Percentiles rank a stretch among this genome's conserved stretches.
These are phyloP conservation scores for Enteromius paludinosus DNA, from an alignment of 2,797 vertebrate genomes.

Conservation along the genomic window DNA sequence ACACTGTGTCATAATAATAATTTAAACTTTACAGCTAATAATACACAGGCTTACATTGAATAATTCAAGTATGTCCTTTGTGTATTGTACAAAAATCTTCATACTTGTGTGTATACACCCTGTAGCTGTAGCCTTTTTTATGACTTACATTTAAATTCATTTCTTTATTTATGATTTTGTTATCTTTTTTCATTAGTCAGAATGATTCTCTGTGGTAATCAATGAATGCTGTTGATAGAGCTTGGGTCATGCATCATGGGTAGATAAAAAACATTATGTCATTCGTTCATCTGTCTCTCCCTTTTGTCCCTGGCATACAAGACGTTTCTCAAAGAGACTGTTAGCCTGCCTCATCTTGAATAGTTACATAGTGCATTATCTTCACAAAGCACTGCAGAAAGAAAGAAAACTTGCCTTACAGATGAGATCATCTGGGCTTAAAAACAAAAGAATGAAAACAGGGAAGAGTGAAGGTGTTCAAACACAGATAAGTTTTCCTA, in stretches of 20 bases:
- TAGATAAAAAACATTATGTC: neutral
- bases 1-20: neutral
- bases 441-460: slow-evolving; percentile 76
- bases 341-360: neutral
- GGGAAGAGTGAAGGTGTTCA: slow-evolving; percentile 52
- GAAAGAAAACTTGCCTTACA: slow-evolving; percentile 65
- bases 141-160: neutral
- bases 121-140: neutral
- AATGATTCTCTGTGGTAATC: neutral
- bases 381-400: neutral
- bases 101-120: neutral
- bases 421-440: slow-evolving; percentile 74
- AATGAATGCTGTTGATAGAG: neutral
- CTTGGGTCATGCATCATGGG: neutral
- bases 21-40: neutral
- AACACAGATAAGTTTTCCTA: slow-evolving; percentile 54
- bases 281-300: neutral
- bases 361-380: neutral
- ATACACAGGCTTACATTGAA: neutral
- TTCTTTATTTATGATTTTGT: neutral
- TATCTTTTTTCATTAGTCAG: neutral
- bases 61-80: neutral
- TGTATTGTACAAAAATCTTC: no score
- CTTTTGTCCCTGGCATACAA: neutral
- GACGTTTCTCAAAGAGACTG: slow-evolving; percentile 1